Evolutionary conservation across 2,888 invertebrate species (phyloP), one percentile per base, ranked within the genome.

Genomic region (Agrochola macilenta): DNA sequence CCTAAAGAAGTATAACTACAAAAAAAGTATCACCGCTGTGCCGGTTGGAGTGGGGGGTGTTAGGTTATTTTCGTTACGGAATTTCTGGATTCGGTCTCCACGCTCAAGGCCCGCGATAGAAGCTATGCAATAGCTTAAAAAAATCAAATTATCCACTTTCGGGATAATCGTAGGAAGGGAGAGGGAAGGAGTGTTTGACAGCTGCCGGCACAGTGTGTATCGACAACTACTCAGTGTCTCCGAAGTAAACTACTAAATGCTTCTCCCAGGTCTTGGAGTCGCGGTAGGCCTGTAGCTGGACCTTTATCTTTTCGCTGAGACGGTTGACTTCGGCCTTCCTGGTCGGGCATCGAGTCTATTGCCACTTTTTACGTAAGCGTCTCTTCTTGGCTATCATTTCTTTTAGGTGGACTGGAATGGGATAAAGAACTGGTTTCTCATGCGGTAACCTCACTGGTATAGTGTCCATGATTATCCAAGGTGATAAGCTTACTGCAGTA

Each of bases 301-400:
- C 30, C 11, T 52, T 76, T 1, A 77, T 49, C n/a, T 52, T 52
- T 1, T 58, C 39, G 7, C 39, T 0, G n/a, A 76, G 66, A 30
- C 76, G 76, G 20, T 66, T 66, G 3, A 76, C 0, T 46, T 78
- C 78, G 54, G 78, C 26, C 63, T 78, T 78, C 46, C 49, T 57
- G 17, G 69, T 49, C 4, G 69, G 77, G 9, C 78, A 78, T 23
- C 69, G 43, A 2, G 69, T 78, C 14, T 69, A 4, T 30, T 69
- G 69, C 46, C 61, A 78, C 39, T 63, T 26, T 23, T 63, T 69
- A 4, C 79, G 78, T 35, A 78, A 20, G 26, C 69, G 69, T 14
- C 4, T 39, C 11, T 69, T 69, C 23, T 39, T 35, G 11, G 54
- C 17, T 23, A 30, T 39, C 54, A 78, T 4, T 26, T 69, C 63